Evolutionary conservation across 2,797 vertebrate species (phyloP), one percentile per base, ranked within the genome.

Genomic region (Melanotaenia parkinsoni): DNA sequence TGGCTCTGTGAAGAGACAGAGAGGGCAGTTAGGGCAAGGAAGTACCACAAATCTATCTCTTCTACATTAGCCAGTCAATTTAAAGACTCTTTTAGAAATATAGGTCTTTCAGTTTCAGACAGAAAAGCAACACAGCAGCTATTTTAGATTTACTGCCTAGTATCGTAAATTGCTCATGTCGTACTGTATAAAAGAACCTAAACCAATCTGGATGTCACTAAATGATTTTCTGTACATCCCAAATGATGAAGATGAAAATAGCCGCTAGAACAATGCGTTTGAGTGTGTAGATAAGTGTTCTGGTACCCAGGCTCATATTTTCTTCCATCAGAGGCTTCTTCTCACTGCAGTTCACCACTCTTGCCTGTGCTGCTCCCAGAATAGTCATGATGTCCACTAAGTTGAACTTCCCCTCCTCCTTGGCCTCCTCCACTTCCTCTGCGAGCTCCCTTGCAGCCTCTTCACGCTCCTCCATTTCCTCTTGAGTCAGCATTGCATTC

Each of bases 381-480:
- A 98, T 87, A 0, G 97, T 98, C 98, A 99, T 99, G 91, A 99
- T 98, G 61, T 99, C 98, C 0, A 99, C 91, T 1, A 99, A 91
- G 0, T 96, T 98, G 24, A 97, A 89, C 90, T 96, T 93, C 82
- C 94, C 90, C 85, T 96, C 94, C 65, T 95, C 92, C 59, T 92
- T 92, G 68, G 93, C 93, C 83, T 95, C 95, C 58, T 83, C 86
- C 45, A 94, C 82, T 66, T 93, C 93, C 63, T 95, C 94, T 14
- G 91, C 83, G 53, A 95, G 81, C 91, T 95, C 95, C 86, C 91
- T 90, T 0, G 86, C 88, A 0, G 91, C 93, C 72, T 95, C 94
- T 8, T 92, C 87, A 0, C 86, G 89, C 66, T 95, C 94, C 67
- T 95, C 93, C 0, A 89, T 65, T 85, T 94, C 91, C n/a, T 95